Conservation (phyloP, 2,888 invertebrate genomes). For the Drosophila acutilabella region DNA sequence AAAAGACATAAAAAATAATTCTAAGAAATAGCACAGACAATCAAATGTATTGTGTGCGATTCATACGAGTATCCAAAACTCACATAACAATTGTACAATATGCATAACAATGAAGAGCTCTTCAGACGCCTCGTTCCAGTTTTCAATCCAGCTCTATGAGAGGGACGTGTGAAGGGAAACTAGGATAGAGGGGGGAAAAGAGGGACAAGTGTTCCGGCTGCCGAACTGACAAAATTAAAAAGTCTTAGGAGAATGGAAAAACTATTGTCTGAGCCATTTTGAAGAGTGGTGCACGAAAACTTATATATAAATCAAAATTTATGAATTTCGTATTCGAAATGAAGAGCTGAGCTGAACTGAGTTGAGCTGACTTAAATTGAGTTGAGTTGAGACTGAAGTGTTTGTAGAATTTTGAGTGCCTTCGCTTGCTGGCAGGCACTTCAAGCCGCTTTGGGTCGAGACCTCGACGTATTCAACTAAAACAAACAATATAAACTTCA, state of each 20-base stretch:
- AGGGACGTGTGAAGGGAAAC: background rate
- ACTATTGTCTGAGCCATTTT: conserved; percentile 69
- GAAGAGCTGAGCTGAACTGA: conserved; percentile 48
- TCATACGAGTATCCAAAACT: conserved; percentile 54
- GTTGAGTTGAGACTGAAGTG: conserved; percentile 26
- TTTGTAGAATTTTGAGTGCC: conserved; percentile 51
- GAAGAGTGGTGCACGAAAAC: conserved; percentile 58
- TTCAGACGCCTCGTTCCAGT: conserved; percentile 58
- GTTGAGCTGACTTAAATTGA: conserved; percentile 4
- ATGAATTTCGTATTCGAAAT: conserved; percentile 67
- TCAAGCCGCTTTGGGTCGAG: conserved; percentile 64
- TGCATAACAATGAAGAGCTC: conserved; percentile 73
- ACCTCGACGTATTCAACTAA: conserved; percentile 67
- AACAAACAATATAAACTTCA: conserved; percentile 79
- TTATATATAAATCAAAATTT: conserved; percentile 74
- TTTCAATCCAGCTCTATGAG: conserved; percentile 42
- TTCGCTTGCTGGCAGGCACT: conserved; percentile 41
- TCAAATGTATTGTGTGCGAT: conserved; percentile 61
- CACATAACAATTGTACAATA: conserved; percentile 79
- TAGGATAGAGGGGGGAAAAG: conserved; percentile 2
- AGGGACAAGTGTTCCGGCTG: conserved; percentile 73
- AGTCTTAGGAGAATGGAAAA: conserved; percentile 62
- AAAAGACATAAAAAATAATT: conserved; percentile 69
- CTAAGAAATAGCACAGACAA: conserved; percentile 69
- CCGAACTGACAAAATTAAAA: conserved; percentile 41